Percentiles rank a stretch among this genome's conserved stretches.
Evolutionary conservation across 2,113 vertebrate species (phyloP).

Genomic region (Galeopterus variegatus): DNA sequence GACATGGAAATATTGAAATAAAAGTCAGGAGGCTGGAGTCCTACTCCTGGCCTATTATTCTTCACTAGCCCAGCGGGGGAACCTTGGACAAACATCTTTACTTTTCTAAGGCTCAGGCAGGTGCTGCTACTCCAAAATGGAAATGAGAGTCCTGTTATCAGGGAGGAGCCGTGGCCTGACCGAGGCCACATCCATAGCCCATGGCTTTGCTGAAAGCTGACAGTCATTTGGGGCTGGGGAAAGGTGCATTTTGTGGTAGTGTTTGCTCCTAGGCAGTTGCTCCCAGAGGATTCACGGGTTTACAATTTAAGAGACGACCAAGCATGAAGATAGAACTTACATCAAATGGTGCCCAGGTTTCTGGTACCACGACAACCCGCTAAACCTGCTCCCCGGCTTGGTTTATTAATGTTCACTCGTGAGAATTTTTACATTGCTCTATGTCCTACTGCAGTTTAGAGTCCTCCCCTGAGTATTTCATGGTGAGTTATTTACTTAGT

Average conservation of each 20-base stretch:
- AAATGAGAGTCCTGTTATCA: background rate
- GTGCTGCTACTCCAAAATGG: conserved; percentile 22
- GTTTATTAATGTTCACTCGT: conserved; percentile 56
- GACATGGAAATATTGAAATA: conserved; percentile 68
- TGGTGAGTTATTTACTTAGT: conserved; percentile 84
- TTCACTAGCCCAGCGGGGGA: background rate
- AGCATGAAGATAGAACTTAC: background rate
- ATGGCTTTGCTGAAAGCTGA: background rate
- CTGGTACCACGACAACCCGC: background rate
- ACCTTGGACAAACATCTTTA: conserved; percentile 52
- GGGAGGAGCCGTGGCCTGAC: background rate
- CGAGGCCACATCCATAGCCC: background rate
- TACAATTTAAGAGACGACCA: conserved; percentile 30
- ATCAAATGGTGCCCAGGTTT: background rate
- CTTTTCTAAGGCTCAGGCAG: background rate
- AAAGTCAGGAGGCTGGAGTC: conserved; percentile 35
- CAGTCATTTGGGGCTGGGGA: background rate
- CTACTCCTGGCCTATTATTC: conserved; percentile 56
- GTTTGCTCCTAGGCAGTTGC: conserved; percentile 32
- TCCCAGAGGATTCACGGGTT: background rate
- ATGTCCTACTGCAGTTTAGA: conserved; percentile 71
- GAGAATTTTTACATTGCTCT: conserved; percentile 69
- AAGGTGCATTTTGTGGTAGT: background rate
- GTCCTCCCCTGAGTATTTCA: conserved; percentile 78
- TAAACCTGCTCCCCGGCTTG: background rate